Base-by-base conservation (phyloP, 1,140 invertebrate genomes). In the Danaus melanippus region DNA sequence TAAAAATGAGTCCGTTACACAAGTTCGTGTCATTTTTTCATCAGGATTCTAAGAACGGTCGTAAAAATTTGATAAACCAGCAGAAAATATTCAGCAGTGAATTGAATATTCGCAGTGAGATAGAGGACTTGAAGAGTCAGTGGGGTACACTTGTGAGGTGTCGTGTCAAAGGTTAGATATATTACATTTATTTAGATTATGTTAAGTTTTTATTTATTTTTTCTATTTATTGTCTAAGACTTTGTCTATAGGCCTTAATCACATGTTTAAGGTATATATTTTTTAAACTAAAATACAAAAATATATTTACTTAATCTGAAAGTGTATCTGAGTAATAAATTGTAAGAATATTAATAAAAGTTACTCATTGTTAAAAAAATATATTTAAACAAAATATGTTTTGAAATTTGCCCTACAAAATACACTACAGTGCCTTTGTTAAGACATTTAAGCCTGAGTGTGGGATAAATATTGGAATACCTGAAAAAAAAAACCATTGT, bases 21-120 rank as follows among this genome's bases (percentile, higher is more conserved):
- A 86, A 86, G 56, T 75, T 86, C 54, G 79, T 84, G 41, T 81
- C 83, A 49, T 74, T 84, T 52, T 84, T 86, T 50, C 76, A 84
- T 66, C 64, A 74, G 51, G 81, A 86, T 44, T 60, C 64, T n/a
- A 79, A 78, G 41, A 74, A 60, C 17, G 73, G 54, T 58, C 69
- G 76, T 3, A 81, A 74, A 58, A 79, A 66, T 58, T 56, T 80
- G 17, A 52, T 72, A 45, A 49, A 69, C 10, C 76, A 74, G 39
- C 78, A 81, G 40, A 83, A 86, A 54, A 67, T 76, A 50, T 86
- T 80, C 42, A 67, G 74, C 1, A 86, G 83, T 74, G 83, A 86
- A 65, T 50, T 86, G 17, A 84, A 86, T 57, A 80, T 86, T 52
- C 76, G 71, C 39, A 69, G 64, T 58, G 76, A 79, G 41, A 68